A percentile compares a stretch with the other conserved stretches of the same genome.
Evolutionary conservation across 2,888 invertebrate genomes (phyloP).

Genomic region (Leptarthrus brevirostris): DNA sequence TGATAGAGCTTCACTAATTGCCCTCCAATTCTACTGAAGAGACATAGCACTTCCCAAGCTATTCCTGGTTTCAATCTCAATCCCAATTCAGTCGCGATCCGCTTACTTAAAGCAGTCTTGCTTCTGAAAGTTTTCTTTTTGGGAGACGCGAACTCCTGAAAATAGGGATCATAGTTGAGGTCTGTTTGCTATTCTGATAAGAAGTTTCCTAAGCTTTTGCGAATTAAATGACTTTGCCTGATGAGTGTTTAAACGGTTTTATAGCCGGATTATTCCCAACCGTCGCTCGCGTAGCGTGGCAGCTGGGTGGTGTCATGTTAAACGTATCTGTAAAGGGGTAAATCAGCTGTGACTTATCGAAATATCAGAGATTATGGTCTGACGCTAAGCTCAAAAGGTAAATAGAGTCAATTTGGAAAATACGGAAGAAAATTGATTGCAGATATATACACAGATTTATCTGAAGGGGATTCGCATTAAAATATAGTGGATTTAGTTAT

Average conservation of each 20-base stretch:
- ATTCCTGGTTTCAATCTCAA: background rate
- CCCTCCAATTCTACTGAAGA: conserved; percentile 16
- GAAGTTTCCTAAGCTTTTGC: conserved; percentile 42
- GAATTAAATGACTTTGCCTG: conserved; percentile 43
- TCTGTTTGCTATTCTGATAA: conserved; percentile 45
- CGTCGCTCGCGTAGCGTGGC: no score
- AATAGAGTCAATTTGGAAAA: conserved; percentile 22
- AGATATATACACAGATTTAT: background rate
- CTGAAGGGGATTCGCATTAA: conserved; percentile 11
- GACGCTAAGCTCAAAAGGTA: conserved; percentile 25
- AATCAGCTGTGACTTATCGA: conserved; percentile 41
- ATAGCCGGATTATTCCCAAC: conserved; percentile 41
- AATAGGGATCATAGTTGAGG: conserved; percentile 35
- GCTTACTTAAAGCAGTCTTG: background rate
- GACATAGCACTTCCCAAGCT: background rate
- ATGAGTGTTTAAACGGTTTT: conserved; percentile 49
- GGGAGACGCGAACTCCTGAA: conserved; percentile 19
- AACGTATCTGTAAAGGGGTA: conserved; percentile 18
- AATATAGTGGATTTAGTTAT: background rate
- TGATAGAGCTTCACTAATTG: conserved; percentile 45
- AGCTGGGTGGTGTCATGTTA: conserved; percentile 29
- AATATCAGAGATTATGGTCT: conserved; percentile 26
- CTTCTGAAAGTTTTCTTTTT: conserved; percentile 16
- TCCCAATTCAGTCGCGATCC: background rate
- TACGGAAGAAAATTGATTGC: conserved; percentile 8